These are phyloP conservation scores for Leptoteleia sp. DNA, from an alignment of 1,140 invertebrate genomes.

Conservation along the genomic window DNA sequence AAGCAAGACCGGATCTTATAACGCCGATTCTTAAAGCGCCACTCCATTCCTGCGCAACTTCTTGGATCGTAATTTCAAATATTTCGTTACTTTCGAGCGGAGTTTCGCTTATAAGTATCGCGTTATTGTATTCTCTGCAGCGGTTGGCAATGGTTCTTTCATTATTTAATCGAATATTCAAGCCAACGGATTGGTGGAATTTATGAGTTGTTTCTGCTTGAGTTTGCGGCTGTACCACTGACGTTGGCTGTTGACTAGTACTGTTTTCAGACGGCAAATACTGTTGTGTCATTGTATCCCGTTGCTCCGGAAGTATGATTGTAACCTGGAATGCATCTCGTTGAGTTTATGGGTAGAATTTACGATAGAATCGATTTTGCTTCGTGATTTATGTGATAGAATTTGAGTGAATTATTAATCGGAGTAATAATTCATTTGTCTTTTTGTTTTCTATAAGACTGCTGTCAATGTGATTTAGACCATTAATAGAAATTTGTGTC, in stretches of 20 bases:
- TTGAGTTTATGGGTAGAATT: slow-evolving; percentile 11
- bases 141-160: slow-evolving; percentile 86
- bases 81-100: slow-evolving; percentile 88
- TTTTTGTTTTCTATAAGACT: not conserved
- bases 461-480: too few species aligned
- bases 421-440: not conserved
- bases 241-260: slow-evolving; percentile 79
- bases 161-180: slow-evolving; percentile 86
- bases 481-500: too few species aligned
- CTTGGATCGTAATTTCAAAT: slow-evolving; percentile 86
- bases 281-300: slow-evolving; percentile 77
- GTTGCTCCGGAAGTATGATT: slow-evolving; percentile 77
- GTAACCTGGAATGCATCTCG: slow-evolving; percentile 72
- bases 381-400: slow-evolving; percentile 18
- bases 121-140: slow-evolving; percentile 85
- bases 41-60: slow-evolving; percentile 85
- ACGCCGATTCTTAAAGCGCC: slow-evolving; percentile 90
- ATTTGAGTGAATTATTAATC: slow-evolving; percentile 26
- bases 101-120: slow-evolving; percentile 87
- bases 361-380: slow-evolving; percentile 20
- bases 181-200: slow-evolving; percentile 87
- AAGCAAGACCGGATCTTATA: slow-evolving; percentile 73
- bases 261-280: slow-evolving; percentile 80
- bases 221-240: slow-evolving; percentile 76
- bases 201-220: slow-evolving; percentile 78